Base-by-base conservation (phyloP, 2,113 vertebrate genomes). In the Halichoeres trimaculatus region DNA sequence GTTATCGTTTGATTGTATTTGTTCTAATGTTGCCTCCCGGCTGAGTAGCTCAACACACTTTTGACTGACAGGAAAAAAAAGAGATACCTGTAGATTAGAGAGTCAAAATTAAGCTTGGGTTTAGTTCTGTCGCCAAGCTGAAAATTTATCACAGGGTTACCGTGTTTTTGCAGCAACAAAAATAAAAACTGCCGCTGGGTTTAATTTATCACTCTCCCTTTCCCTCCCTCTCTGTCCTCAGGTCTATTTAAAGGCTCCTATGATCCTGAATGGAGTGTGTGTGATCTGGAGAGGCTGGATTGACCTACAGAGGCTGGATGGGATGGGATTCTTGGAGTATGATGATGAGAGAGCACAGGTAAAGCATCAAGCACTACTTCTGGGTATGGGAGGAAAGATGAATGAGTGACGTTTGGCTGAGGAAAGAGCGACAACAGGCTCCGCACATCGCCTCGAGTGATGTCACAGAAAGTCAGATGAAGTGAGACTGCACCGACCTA, bases 201-300 rank as follows among this genome's bases (percentile, higher is more conserved):
- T 14, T 41, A 12, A 9, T 40, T 4, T 2, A 34, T 13, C 52
- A 43, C 45, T 58, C 52, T 36, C 41, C 53, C 34, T 66, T 20
- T 35, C 10, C 43, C 23, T 51, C 11, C 40, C 12, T 26, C 12
- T 62, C 53, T 67, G 26, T 58, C 7, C 53, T 3, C 91, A 99
- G 98, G 98, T 99, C 26, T 95, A 97, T 85, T 91, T 99, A 89
- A 99, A 98, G 86, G 98, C 98, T 26, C 98, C 98, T 7, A 99
- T 99, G 98, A 99, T 99, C 90, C 92, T 99, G 80, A 99, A 99
- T 52, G 98, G 98, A 47, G 98, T 99, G 74, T 99, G 98, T 93
- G 98, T 99, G 87, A 97, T 98, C 81, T 99, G 98, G 98, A 98
- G 95, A 92, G 98, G 98, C 84, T 99, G 97, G 97, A 98, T 99